Base-by-base conservation (phyloP, 2,113 vertebrate species). In the Syrrhaptes paradoxus region DNA sequence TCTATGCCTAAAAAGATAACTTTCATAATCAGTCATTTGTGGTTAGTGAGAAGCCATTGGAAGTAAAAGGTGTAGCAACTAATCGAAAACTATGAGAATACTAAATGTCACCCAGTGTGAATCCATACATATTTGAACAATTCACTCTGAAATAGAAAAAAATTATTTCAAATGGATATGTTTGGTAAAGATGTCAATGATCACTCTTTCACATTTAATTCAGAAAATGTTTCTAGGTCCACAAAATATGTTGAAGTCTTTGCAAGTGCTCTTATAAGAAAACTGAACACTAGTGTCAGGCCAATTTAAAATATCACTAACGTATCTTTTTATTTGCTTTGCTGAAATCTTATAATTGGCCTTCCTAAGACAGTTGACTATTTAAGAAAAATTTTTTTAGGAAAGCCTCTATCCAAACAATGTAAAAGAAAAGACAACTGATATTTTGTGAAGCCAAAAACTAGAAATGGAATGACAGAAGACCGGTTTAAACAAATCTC, bases 361-460 rank as follows among this genome's bases (percentile, higher is more conserved):
- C 91, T 96, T 96, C 85, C 48, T 58, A 91, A 77, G 12, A 75
- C 78, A 87, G 87, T 29, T 95, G 90, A 63, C 91, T 96, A 93
- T 95, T 97, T 80, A 83, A 87, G 93, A 97, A 91, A 88, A 95
- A 90, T 91, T 97, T 91, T 96, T 97, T 96, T 94, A 96, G 90
- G 72, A 95, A 97, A 96, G 78, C 55, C 80, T 96, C 93, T 94
- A 92, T 66, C 65, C 89, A 96, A 97, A 95, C 43, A 79, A 81
- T 24, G 66, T 71, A 51, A 51, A 89, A 94, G 36, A 95, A 94
- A 96, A 95, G 93, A 88, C 66, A 87, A 90, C 29, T 89, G 70
- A 80, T 89, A 95, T 90, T 97, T 92, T 15, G 59, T 92, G 74
- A 93, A 92, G 57, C 41, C 59, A 94, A 92, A 95, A 95, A 89